A percentile compares a stretch with the other conserved stretches of the same genome.
These are phyloP conservation scores for Phaonia tiefii DNA, from an alignment of 2,888 invertebrate species.

Conservation along the genomic window DNA sequence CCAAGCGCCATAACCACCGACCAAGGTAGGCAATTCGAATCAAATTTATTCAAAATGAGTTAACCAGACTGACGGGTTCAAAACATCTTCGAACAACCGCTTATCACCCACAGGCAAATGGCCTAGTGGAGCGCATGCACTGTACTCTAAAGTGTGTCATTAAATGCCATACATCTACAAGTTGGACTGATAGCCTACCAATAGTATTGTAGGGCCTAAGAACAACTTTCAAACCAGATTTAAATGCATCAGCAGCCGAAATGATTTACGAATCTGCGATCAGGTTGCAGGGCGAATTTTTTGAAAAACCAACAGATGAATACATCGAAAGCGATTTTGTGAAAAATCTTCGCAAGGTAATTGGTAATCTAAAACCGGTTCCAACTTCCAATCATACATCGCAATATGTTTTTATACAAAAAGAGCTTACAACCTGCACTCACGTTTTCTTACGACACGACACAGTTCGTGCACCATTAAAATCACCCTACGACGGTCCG, in stretches of 20 bases:
- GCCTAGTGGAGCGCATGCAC: constrained; percentile 56
- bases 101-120: constrained; percentile 51
- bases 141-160: constrained; percentile 50
- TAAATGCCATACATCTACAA: constrained; percentile 35
- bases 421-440: background rate
- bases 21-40: constrained; percentile 6
- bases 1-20: background rate
- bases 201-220: background rate
- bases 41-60: background rate
- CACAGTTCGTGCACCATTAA: too few species aligned
- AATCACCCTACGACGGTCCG: background rate
- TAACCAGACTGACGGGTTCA: background rate
- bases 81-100: constrained; percentile 14
- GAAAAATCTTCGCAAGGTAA: constrained; percentile 12
- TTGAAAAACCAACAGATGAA: constrained; percentile 34
- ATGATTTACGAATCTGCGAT: constrained; percentile 56
- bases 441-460: too few species aligned
- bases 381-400: constrained; percentile 8
- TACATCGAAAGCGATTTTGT: constrained; percentile 32
- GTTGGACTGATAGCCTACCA: constrained; percentile 41
- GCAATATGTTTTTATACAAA: background rate
- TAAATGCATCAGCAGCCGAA: constrained; percentile 52
- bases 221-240: constrained; percentile 50
- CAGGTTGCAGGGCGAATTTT: constrained; percentile 55
- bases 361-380: background rate